Base-by-base conservation (phyloP, 2,888 invertebrate genomes). In the Calameuta pallipes region DNA sequence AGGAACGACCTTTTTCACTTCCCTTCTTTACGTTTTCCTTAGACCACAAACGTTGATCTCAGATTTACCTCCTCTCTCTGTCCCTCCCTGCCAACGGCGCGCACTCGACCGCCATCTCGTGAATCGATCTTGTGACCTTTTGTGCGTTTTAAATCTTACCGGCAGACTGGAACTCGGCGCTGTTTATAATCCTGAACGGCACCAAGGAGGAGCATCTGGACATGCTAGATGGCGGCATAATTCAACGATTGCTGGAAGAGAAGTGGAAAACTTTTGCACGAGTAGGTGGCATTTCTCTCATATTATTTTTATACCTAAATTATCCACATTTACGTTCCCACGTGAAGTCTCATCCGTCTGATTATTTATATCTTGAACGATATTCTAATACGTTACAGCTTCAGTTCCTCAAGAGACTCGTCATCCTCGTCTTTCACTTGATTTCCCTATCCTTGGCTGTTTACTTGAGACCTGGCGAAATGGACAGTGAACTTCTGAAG, bases 191-290 rank as follows among this genome's bases (percentile, higher is more conserved):
- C 87, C 93, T 99, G 81, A 98, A 99, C 90, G 99, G 99, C 78
- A 98, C 97, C 13, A 99, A 98, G 89, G 97, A 98, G 88, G 99
- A 98, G 88, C 99, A 99, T 94, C 94, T 99, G 90, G 98, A 99
- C 91, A 99, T 99, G 99, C 93, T 99, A 87, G 98, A 98, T 89
- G 98, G 99, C 75, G 99, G 99, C 41, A 99, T 99, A 78, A 99
- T 99, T 88, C 98, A 99, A 90, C 95, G 98, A 87, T 93, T 99
- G 75, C 93, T 99, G 31, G 99, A 99, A 92, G 99, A 99, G 92
- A 99, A 99, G 92, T 99, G 99, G 99, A 99, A 99, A 92, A 98
- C 98, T 0, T 99, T 98, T 93, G 99, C 98, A 36, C 94, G 97
- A 92, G 97, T 97, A 93, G 89, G 92, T 82, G 75, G 75, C 30